Percentiles rank a stretch among this genome's conserved stretches.
Conservation (phyloP, 2,888 invertebrate species). For the Caprella mutica region DNA sequence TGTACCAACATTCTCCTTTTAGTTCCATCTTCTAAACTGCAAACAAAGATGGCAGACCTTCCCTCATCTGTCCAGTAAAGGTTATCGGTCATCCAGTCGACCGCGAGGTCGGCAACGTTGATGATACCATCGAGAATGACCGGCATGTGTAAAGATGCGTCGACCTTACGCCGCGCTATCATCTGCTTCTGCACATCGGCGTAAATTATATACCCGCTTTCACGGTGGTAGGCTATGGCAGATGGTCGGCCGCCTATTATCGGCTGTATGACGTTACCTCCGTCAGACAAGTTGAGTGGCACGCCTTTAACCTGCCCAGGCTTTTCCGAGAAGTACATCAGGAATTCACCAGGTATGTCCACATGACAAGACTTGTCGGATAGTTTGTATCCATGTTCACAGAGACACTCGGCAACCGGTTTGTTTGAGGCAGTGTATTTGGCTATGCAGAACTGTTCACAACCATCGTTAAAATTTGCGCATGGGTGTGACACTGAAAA, state of each 20-base stretch:
- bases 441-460: slow-evolving; percentile 65
- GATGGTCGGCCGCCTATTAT: slow-evolving; percentile 55
- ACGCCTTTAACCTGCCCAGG: slow-evolving; percentile 63
- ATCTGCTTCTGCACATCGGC: slow-evolving; percentile 49
- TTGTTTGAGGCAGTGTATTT: slow-evolving; percentile 46
- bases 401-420: slow-evolving; percentile 55
- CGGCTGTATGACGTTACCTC: slow-evolving; percentile 53
- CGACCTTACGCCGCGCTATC: slow-evolving; percentile 54
- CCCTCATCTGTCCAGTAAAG: slow-evolving; percentile 69
- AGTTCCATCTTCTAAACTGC: slow-evolving; percentile 50
- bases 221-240: slow-evolving; percentile 57
- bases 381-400: slow-evolving; percentile 47
- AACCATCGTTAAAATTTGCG: slow-evolving; percentile 53
- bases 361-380: neutral
- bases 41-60: slow-evolving; percentile 55
- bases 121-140: slow-evolving; percentile 51
- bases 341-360: slow-evolving; percentile 46
- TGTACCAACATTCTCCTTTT: slow-evolving; percentile 49
- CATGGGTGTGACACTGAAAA: slow-evolving; percentile 60
- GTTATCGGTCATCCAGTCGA: slow-evolving; percentile 72
- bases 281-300: slow-evolving; percentile 34
- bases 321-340: slow-evolving; percentile 53
- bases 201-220: slow-evolving; percentile 52
- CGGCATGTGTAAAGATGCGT: slow-evolving; percentile 48
- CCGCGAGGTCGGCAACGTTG: slow-evolving; percentile 61